These are phyloP conservation scores for Dendrocincla tyrannina DNA, from an alignment of 2,797 vertebrate genomes.

Conservation along the genomic window DNA sequence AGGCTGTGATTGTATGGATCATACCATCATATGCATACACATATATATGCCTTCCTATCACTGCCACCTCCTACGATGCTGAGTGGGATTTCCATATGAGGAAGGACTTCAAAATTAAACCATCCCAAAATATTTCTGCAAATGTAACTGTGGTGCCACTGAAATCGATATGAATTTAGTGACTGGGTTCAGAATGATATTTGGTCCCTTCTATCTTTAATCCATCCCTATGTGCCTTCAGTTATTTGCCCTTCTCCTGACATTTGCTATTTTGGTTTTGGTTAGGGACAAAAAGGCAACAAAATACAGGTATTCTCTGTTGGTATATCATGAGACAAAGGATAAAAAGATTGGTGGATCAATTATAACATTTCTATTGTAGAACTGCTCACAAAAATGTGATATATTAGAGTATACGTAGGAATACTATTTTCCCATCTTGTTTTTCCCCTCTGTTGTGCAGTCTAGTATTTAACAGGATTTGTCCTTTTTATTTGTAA, in stretches of 20 bases:
- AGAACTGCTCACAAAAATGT: neutral
- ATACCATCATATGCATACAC: constrained; percentile 58
- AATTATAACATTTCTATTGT: constrained; percentile 4
- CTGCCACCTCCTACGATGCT: constrained; percentile 55
- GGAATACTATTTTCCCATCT: neutral
- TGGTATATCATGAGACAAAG: neutral
- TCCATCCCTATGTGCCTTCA: neutral
- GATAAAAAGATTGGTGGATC: neutral
- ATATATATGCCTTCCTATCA: constrained; percentile 64
- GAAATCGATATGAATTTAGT: neutral
- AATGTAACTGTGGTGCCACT: neutral
- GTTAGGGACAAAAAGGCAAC: neutral
- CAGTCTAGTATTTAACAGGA: neutral
- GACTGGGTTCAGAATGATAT: neutral
- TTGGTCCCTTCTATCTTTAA: neutral
- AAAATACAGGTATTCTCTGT: constrained; percentile 4
- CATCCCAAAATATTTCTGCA: constrained; percentile 37
- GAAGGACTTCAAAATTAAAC: constrained; percentile 53
- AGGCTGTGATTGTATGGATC: constrained; percentile 52
- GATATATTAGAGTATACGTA: neutral
- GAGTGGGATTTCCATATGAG: constrained; percentile 59
- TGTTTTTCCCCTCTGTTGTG: neutral
- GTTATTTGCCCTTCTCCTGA: constrained; percentile 10
- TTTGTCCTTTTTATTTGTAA: neutral
- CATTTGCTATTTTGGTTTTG: constrained; percentile 37